These are phyloP conservation scores for Chelmon rostratus DNA, from an alignment of 2,797 vertebrate genomes.

Conservation along the genomic window DNA sequence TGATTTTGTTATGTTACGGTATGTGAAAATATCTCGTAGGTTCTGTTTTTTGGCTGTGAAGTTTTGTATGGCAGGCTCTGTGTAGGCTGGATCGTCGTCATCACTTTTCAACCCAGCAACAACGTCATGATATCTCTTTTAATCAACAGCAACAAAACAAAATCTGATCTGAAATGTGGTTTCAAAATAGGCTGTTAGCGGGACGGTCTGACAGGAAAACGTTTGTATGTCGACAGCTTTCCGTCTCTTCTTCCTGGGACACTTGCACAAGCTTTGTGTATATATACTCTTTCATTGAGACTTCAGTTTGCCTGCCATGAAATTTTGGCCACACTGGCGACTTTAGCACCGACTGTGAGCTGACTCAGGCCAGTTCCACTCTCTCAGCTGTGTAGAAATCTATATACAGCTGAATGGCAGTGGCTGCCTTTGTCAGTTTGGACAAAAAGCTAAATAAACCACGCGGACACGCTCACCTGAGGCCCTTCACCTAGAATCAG, in stretches of 20 bases:
- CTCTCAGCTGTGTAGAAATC: slow-evolving; percentile 63
- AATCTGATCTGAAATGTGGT: slow-evolving; percentile 32
- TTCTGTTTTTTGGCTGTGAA: slow-evolving; percentile 65
- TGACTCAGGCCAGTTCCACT: slow-evolving; percentile 51
- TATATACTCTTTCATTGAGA: slow-evolving; percentile 54
- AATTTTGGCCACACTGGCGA: slow-evolving; percentile 29
- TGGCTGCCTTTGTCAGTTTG: slow-evolving; percentile 41
- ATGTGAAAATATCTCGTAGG: slow-evolving; percentile 58
- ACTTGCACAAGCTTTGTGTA: slow-evolving; percentile 62
- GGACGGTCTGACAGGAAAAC: slow-evolving; percentile 22
- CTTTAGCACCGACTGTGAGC: slow-evolving; percentile 55
- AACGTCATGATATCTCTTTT: slow-evolving; percentile 47
- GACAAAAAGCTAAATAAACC: slow-evolving; percentile 26
- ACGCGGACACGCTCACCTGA: slow-evolving; percentile 13
- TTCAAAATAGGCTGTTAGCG: slow-evolving; percentile 33
- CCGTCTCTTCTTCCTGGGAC: slow-evolving; percentile 45
- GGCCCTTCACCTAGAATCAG: slow-evolving; percentile 28
- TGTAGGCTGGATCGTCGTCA: slow-evolving; percentile 50
- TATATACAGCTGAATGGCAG: slow-evolving; percentile 39
- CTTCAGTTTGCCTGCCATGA: slow-evolving; percentile 57
- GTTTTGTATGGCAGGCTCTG: slow-evolving; percentile 55
- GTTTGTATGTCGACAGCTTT: slow-evolving; percentile 42
- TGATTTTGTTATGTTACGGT: slow-evolving; percentile 71
- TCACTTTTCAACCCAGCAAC: slow-evolving; percentile 60
- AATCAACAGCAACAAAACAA: background rate